Base-by-base conservation (phyloP, 2,888 invertebrate species). In the Hemithea aestivaria region DNA sequence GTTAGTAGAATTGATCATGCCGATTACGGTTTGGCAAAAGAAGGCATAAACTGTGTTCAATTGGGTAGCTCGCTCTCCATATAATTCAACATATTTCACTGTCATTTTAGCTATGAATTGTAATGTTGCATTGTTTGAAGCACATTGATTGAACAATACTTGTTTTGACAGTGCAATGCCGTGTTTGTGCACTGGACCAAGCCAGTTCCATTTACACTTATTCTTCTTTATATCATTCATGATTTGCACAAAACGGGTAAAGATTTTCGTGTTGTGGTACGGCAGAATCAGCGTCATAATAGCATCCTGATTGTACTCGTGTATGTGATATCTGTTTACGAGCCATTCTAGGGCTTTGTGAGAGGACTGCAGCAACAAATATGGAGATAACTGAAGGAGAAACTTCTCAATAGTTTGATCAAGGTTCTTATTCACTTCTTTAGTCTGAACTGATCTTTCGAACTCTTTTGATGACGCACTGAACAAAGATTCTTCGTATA, bases 291-390 rank as follows among this genome's bases (percentile, higher is more conserved):
- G 84, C 44, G 92, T 88, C 58, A 99, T 84, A 24, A 98, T 87
- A 0, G 92, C 91, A 62, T 95, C 92, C 37, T 91, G 90, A 66
- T 98, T 98, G 74, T 94, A 98, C 35, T 94, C 89, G 59, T 99
- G 94, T 44, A 99, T 93, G 51, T 93, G 91, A 69, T 93, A 98
- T 53, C 97, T 91, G 61, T 95, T 91, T 27, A 99, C 91, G 2
- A 99, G 88, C 98, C 98, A 99, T 87, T 99, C 99, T 28, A 99
- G 73, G 1, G 96, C 93, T 84, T 97, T 96, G 52, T 97, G 96
- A 0, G 90, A 73, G 0, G 96, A 90, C 56, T 93, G 94, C 0
- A 97, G 80, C 31, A 96, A 87, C 53, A 99, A 92, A 70, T 97
- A 98, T 0, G 99, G 99, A 1, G 97, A 95, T 2, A 98, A 56